Conservation (phyloP, 2,888 invertebrate species). For the Cephus nigrinus region DNA sequence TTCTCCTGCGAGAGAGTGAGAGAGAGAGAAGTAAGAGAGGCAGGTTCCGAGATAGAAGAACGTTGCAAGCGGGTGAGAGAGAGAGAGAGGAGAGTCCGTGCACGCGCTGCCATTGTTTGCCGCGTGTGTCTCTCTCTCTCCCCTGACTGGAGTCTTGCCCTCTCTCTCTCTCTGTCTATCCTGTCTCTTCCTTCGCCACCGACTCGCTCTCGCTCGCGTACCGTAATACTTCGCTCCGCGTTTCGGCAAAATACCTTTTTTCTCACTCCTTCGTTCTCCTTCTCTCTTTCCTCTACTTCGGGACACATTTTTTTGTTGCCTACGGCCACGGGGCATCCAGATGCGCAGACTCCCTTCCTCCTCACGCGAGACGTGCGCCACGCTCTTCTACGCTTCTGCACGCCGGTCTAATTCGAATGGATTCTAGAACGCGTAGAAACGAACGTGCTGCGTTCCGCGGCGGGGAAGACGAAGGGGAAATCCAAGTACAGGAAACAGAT, state of each 20-base stretch:
- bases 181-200: not conserved
- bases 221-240: slow-evolving; percentile 13
- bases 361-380: not conserved
- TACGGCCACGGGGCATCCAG: slow-evolving; percentile 35
- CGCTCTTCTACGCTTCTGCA: not conserved
- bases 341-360: slow-evolving; percentile 28
- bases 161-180: slow-evolving; percentile 10
- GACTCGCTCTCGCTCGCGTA: not conserved
- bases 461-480: no score
- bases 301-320: slow-evolving; percentile 37
- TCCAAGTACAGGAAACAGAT: not conserved
- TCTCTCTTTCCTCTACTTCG: slow-evolving; percentile 17
- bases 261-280: slow-evolving; percentile 15
- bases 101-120: slow-evolving; percentile 65
- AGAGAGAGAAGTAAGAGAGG: slow-evolving; percentile 22
- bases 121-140: slow-evolving; percentile 51
- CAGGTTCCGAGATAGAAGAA: slow-evolving; percentile 6
- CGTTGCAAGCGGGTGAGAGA: slow-evolving; percentile 27
- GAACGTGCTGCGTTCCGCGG: not conserved
- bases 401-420: not conserved
- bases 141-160: slow-evolving; percentile 6
- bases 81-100: slow-evolving; percentile 43
- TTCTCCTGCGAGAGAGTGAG: slow-evolving; percentile 27
- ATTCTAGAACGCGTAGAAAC: not conserved
- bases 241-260: slow-evolving; percentile 29